Base-by-base conservation (phyloP, 2,888 invertebrate genomes). In the Archaeoteleia sp. region DNA sequence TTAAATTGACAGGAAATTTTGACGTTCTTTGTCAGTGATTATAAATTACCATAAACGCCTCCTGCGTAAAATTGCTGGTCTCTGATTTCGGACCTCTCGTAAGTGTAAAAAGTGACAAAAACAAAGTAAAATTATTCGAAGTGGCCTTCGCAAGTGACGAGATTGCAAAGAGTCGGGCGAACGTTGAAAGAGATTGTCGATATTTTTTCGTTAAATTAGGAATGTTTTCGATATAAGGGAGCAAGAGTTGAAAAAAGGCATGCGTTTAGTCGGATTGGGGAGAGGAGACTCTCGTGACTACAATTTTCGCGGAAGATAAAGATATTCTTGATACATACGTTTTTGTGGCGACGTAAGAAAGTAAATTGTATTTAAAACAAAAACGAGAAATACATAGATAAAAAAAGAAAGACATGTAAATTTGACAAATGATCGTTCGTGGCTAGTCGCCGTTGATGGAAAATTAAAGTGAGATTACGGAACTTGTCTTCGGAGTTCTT, bases 251-350 rank as follows among this genome's bases (percentile, higher is more conserved):
- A 62, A 61, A 62, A 70, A 48, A 17, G 55, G 58, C 58, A 60
- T 54, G 57, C 40, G 60, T 63, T 62, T 65, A 69, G 55, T 57
- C 61, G 69, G 60, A 61, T 61, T 55, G 58, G 30, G 20, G 20
- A 20, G 20, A 51, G 51, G 61, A 63, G 67, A 67, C 13, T 15
- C 13, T 7, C 35, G 35, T 35, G 35, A 40, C 63, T 62, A 67
- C 57, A 63, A 67, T 70, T 70, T 70, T 70, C 57, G 65, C 68
- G 55, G 67, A 70, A 45, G 60, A 70, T 68, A 75, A 78, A 75
- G 67, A 82, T 85, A 85, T 85, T 85, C 85, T 85, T 85, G 85
- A 85, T 85, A 85, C 78, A 78, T 82, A 72, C 72, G 79, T 80
- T 82, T 84, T 84, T 82, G 78, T 75, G 63, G 81, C 77, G 74